Conservation (phyloP, 2,113 vertebrate genomes). For the Morone saxatilis region DNA sequence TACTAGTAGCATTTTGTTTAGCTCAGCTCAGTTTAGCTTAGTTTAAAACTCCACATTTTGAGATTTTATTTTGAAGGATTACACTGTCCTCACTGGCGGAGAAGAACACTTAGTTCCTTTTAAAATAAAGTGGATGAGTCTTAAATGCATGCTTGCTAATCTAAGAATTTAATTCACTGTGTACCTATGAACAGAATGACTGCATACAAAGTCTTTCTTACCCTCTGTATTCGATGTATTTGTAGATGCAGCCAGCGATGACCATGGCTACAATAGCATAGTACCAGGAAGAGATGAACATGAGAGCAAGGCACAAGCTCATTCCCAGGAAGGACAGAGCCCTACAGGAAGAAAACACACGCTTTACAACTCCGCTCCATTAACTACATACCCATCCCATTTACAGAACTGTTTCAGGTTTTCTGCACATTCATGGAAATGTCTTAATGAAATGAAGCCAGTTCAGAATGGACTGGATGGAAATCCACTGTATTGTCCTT, state of each 20-base stretch:
- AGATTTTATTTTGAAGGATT: background rate
- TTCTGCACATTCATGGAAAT: constrained; percentile 12
- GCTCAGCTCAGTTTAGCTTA: too few species aligned
- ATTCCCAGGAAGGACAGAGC: constrained; percentile 96
- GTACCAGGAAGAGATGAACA: constrained; percentile 99
- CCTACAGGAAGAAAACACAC: constrained; percentile 81
- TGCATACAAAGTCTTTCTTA: constrained; percentile 76
- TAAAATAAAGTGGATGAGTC: background rate
- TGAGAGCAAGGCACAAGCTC: constrained; percentile 96
- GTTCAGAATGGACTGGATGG: constrained; percentile 17
- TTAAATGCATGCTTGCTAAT: background rate
- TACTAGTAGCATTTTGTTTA: background rate
- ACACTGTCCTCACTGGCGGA: background rate
- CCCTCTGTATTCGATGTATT: constrained; percentile 98
- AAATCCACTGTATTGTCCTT: constrained; percentile 32
- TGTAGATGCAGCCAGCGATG: constrained; percentile 96
- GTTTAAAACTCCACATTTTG: too few species aligned
- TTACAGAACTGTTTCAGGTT: background rate
- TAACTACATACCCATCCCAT: background rate
- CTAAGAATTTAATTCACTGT: background rate
- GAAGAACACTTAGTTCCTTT: background rate
- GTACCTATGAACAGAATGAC: background rate
- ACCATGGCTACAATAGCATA: constrained; percentile 95
- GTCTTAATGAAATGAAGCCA: constrained; percentile 6
- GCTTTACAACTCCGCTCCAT: background rate